These are phyloP conservation scores for Palloptera scutellata DNA, from an alignment of 2,888 invertebrate genomes.

Conservation along the genomic window DNA sequence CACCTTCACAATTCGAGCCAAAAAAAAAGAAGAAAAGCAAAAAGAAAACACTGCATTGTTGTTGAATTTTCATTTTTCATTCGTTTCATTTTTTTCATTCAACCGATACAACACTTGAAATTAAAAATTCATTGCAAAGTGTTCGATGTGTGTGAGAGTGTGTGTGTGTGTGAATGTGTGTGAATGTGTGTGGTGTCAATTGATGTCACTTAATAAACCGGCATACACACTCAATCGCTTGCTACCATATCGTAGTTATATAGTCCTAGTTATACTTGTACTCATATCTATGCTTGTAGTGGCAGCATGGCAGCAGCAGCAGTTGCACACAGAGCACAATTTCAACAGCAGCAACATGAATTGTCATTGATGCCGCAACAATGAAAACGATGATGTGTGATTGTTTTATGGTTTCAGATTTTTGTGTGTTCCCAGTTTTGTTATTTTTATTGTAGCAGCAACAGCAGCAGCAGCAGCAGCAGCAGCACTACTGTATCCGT, in stretches of 20 bases:
- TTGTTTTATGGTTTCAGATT: slow-evolving; percentile 19
- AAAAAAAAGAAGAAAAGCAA: no score
- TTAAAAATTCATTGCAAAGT: slow-evolving; percentile 61
- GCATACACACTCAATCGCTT: slow-evolving; percentile 23
- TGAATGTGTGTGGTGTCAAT: slow-evolving; percentile 33
- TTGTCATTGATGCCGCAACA: slow-evolving; percentile 19
- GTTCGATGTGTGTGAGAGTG: slow-evolving; percentile 44
- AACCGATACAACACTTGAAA: slow-evolving; percentile 40
- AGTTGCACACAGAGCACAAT: not conserved
- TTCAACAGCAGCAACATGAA: slow-evolving; percentile 2
- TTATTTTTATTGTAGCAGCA: not conserved
- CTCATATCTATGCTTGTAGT: no score
- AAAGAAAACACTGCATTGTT: no score
- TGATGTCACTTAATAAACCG: slow-evolving; percentile 36
- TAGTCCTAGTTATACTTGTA: no score
- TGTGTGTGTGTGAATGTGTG: slow-evolving; percentile 35
- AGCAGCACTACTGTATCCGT: no score
- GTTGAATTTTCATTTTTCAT: slow-evolving; percentile 1
- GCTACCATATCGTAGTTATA: slow-evolving; percentile 1
- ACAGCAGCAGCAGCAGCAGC: no score
- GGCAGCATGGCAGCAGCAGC: slow-evolving; percentile 10
- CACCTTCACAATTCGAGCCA: no score
- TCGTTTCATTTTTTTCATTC: not conserved
- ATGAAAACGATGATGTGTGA: slow-evolving; percentile 20
- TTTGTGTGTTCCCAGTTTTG: not conserved